Evolutionary conservation across 2,113 vertebrate species (phyloP).

Genomic region (Sula dactylatra): DNA sequence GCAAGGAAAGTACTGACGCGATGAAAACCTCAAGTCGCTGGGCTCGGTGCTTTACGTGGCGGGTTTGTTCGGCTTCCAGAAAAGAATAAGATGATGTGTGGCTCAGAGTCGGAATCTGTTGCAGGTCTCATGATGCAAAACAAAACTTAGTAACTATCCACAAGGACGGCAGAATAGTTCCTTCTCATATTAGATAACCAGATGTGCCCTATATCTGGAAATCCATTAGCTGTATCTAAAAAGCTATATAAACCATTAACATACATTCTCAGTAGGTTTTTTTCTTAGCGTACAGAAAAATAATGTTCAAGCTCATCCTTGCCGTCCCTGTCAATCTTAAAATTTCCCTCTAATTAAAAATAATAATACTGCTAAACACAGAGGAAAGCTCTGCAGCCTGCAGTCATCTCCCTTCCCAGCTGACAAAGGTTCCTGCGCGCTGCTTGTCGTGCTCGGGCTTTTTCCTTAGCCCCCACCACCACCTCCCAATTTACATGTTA

Average conservation of each 20-base stretch:
- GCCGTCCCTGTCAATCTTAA: background rate
- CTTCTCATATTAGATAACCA: background rate
- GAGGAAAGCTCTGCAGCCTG: background rate
- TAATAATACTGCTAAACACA: background rate
- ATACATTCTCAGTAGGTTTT: background rate
- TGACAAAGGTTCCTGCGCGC: background rate
- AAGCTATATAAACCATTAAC: background rate
- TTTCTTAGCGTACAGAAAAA: background rate
- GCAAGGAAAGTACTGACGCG: background rate
- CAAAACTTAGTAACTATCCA: background rate
- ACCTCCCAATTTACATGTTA: background rate
- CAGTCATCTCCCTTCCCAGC: background rate
- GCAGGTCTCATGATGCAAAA: background rate
- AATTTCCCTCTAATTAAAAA: background rate
- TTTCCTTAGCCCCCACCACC: too few relatives aligned
- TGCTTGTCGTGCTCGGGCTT: background rate
- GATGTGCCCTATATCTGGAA: background rate
- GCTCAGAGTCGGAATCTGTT: background rate
- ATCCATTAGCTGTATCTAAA: background rate
- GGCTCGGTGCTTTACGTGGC: fast-evolving
- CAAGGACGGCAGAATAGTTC: background rate
- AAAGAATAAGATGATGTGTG: background rate
- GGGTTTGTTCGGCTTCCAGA: background rate
- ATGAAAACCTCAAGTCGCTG: fast-evolving
- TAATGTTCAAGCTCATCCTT: background rate